Conservation (phyloP, 1,140 invertebrate species). For the Neoseiulus cucumeris region DNA sequence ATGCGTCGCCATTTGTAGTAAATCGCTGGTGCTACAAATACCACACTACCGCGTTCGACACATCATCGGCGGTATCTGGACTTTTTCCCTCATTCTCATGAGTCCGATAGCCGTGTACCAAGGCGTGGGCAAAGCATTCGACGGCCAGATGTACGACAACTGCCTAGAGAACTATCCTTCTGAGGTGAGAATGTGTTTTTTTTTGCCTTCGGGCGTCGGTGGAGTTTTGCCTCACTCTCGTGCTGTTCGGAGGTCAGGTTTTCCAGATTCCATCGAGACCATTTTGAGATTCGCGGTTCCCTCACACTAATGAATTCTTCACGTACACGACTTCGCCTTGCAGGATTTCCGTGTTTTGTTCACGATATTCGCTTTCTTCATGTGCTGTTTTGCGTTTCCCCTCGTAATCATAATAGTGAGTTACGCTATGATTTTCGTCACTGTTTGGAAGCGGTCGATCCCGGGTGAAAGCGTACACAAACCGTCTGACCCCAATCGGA, state of each 20-base stretch:
- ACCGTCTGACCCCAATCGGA: background rate
- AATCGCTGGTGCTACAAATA: background rate
- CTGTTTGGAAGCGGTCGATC: conserved; percentile 63
- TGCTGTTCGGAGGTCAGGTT: no score
- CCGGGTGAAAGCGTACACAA: conserved; percentile 41
- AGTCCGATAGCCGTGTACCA: conserved; percentile 8
- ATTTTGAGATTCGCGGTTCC: background rate
- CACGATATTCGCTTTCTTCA: conserved; percentile 42
- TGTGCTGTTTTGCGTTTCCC: conserved; percentile 77
- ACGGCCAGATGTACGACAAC: background rate
- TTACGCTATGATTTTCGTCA: conserved; percentile 78
- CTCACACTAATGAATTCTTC: no score
- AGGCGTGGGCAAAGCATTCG: background rate
- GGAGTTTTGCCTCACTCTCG: no score
- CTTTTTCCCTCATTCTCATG: background rate
- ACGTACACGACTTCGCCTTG: background rate
- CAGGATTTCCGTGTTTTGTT: background rate
- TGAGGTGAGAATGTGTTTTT: background rate
- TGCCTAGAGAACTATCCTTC: conserved; percentile 1
- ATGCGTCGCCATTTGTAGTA: background rate
- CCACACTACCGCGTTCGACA: background rate
- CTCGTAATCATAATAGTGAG: conserved; percentile 73
- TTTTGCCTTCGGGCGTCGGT: no score
- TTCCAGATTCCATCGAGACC: background rate
- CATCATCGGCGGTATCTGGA: background rate